phyloP scores from a whole-genome alignment of 2,888 invertebrate genomes.

The Lasioglossum morio region DNA sequence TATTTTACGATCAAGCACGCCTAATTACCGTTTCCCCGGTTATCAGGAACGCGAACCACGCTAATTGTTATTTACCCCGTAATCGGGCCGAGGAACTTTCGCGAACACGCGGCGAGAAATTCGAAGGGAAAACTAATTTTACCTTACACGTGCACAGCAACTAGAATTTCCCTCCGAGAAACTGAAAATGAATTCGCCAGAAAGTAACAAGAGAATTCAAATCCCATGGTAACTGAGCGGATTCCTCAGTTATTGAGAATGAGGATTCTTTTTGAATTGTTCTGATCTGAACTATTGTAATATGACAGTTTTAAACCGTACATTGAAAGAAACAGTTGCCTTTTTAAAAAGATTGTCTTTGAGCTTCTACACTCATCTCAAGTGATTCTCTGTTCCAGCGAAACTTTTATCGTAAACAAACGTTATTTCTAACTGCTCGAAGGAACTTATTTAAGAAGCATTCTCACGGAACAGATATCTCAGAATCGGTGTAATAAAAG shows the following conservation, averaged over 20 bases:
- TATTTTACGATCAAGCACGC: conserved; percentile 14
- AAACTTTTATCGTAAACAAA: too few relatives aligned
- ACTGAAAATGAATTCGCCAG: not conserved
- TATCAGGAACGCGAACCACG: not conserved
- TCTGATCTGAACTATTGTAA: too few relatives aligned
- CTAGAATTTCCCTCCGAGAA: not conserved
- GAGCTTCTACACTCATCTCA: too few relatives aligned
- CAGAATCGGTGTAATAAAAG: too few relatives aligned
- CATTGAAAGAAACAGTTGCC: too few relatives aligned
- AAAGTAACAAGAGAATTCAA: not conserved
- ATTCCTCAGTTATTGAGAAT: not conserved
- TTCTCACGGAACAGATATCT: too few relatives aligned
- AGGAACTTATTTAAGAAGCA: too few relatives aligned
- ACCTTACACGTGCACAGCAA: not conserved
- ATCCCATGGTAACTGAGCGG: not conserved
- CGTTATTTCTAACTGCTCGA: too few relatives aligned
- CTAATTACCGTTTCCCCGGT: not conserved
- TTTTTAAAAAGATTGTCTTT: too few relatives aligned
- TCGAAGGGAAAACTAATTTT: not conserved
- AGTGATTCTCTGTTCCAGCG: too few relatives aligned
- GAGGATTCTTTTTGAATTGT: too few relatives aligned
- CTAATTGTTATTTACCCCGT: not conserved
- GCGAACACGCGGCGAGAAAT: not conserved
- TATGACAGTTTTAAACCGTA: too few relatives aligned
- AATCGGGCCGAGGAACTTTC: not conserved